Evolutionary conservation across 2,113 vertebrate species (phyloP), one percentile per base, ranked within the genome.

Genomic region (Mesoclemmys tuberculata): DNA sequence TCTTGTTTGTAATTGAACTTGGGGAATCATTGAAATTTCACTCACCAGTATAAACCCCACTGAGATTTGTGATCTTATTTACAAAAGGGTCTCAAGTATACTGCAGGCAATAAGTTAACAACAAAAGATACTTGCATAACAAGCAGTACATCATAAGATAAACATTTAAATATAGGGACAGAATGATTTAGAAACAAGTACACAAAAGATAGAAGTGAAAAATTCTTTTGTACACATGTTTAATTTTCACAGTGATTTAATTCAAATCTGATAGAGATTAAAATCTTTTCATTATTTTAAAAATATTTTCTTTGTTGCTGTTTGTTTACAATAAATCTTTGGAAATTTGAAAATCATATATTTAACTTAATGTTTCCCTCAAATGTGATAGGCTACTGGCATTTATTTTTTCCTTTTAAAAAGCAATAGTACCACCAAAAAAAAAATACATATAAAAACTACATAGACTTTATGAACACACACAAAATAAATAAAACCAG

Each of bases 171-270:
- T 77, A 77, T 29, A 38, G 12, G 38, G 90, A 58, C 41, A 96
- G 75, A 93, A 79, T 38, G 74, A 79, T 90, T 91, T 95, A 86
- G 74, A 77, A 95, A 74, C 95, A 91, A 83, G 24, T 77, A 10
- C 64, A 58, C 2, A 81, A 77, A 41, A 80, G 88, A 48, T 75
- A 64, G 82, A n/a, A 90, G 68, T 46, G 74, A 96, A 93, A 78
- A 77, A 46, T 77, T 85, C 61, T 92, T 92, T 78, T 48, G 71
- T 82, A 87, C 6, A 68, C 93, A 81, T 55, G 5, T 68, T 97
- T 94, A 71, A 64, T 93, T 93, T 96, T 89, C 80, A 56, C 89
- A 87, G 74, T 38, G 74, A 68, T 92, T 95, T 46, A 80, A 92
- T 95, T 38, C 64, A 71, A 64, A n/a, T n/a, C 14, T 68, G 11